phyloP scores from a whole-genome alignment of 2,113 vertebrate species.

The Miniopterus natalensis region DNA sequence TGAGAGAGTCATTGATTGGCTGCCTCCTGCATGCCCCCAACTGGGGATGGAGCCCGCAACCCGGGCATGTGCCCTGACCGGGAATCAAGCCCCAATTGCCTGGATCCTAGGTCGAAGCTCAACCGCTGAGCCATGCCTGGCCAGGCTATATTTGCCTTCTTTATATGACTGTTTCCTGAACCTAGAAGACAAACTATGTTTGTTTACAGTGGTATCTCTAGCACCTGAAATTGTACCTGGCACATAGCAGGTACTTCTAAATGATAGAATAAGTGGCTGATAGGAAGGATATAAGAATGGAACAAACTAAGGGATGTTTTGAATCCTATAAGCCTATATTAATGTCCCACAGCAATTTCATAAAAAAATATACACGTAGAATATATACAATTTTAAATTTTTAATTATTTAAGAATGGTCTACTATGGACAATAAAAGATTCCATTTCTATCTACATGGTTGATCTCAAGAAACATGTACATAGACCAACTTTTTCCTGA shows the following conservation, averaged over 20 bases:
- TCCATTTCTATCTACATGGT: background rate
- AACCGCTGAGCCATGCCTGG: too few species aligned
- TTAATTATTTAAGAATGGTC: conserved; percentile 29
- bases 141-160: conserved; percentile 14
- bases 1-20: too few species aligned
- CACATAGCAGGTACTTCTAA: background rate
- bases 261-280: background rate
- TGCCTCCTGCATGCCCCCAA: too few species aligned
- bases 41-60: too few species aligned
- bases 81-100: too few species aligned
- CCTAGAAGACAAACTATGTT: background rate
- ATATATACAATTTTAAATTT: conserved; percentile 12
- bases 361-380: background rate
- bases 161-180: background rate
- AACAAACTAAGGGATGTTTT: background rate
- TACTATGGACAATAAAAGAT: background rate
- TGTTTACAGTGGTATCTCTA: conserved; percentile 2
- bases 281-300: conserved; percentile 2
- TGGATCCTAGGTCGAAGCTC: too few species aligned
- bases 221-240: background rate
- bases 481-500: conserved; percentile 14
- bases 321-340: background rate
- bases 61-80: too few species aligned
- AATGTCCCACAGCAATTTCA: conserved; percentile 9
- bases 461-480: conserved; percentile 38